Percentiles rank a stretch among this genome's conserved stretches.
These are phyloP conservation scores for Sarcoramphus papa DNA, from an alignment of 2,797 vertebrate species.

Conservation along the genomic window DNA sequence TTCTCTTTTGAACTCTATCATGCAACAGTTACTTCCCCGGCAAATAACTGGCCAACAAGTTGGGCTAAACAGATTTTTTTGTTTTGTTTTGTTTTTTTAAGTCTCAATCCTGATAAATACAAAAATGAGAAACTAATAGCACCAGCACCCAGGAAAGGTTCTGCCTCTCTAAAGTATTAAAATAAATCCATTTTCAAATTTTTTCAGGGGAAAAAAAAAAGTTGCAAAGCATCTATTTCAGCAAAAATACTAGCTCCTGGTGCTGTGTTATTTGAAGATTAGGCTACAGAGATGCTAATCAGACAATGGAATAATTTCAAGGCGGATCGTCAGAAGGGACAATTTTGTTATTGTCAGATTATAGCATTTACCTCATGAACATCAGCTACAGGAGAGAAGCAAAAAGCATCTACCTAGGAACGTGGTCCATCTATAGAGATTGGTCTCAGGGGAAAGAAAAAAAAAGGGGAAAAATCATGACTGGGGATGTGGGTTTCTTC, in stretches of 20 bases:
- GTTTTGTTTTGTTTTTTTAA: too few relatives aligned
- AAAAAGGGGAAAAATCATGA: accelerated
- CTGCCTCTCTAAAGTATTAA: neutral
- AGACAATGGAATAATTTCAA: neutral
- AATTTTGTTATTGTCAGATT: neutral
- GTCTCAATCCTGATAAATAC: neutral
- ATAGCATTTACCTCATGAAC: neutral
- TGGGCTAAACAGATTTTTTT: accelerated
- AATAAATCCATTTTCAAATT: neutral
- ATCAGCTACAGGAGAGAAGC: neutral
- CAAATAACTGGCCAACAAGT: neutral
- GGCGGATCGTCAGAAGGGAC: neutral
- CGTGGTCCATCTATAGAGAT: accelerated
- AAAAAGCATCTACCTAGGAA: neutral
- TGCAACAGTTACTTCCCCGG: neutral
- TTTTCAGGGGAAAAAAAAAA: accelerated
- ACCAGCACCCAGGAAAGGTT: neutral
- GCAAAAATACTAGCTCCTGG: neutral
- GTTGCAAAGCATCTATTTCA: neutral
- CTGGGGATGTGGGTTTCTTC: neutral
- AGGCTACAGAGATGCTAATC: neutral
- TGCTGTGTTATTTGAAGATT: accelerated
- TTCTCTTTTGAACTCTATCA: neutral
- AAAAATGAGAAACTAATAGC: neutral
- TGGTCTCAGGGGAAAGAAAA: neutral